Evolutionary conservation across 2,888 invertebrate species (phyloP), one percentile per base, ranked within the genome.

Genomic region (Chydorus sphaericus): DNA sequence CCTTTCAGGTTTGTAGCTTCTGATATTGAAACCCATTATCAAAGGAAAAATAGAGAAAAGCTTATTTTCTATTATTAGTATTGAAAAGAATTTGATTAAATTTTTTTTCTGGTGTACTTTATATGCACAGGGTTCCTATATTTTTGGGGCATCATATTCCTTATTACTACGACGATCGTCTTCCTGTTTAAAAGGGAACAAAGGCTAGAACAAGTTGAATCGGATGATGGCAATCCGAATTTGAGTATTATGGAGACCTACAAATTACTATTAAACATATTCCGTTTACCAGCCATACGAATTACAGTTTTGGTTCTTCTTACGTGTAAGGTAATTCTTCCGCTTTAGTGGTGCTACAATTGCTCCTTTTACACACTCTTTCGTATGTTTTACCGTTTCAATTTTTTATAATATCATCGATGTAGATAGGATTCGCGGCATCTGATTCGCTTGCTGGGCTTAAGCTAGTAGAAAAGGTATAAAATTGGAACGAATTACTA

Each of bases 131-230:
- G 87, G 62, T 99, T 96, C 70, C 75, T 98, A 16, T 82, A 83
- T 67, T 92, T 96, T 69, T 98, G 97, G 96, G 93, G 93, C 5
- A 78, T 89, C 71, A 76, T 88, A 2, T 99, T 97, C 69, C 75
- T 98, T 52, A 68, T 85, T 2, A 83, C 87, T 1, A 99, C 98
- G 0, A 90, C 92, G 0, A 66, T 96, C 3, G 83, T 97, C 50
- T 85, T 87, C 36, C 59, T 94, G 14, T 75, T 93, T n/a, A 97
- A 97, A 69, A 79, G 76, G 60, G 96, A 96, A 71, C 74, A 76
- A 60, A 73, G 76, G 67, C 70, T 63, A 33, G 61, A 61, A 57
- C 61, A 26, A 61, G 63, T 63, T 56, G 68, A 78, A 59, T 63
- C 67, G 2, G 69, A 67, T 8, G 69, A 67, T 28, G 69, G 71